Evolutionary conservation across 2,888 invertebrate genomes (phyloP), one percentile per base, ranked within the genome.

Genomic region (Pocota personata): DNA sequence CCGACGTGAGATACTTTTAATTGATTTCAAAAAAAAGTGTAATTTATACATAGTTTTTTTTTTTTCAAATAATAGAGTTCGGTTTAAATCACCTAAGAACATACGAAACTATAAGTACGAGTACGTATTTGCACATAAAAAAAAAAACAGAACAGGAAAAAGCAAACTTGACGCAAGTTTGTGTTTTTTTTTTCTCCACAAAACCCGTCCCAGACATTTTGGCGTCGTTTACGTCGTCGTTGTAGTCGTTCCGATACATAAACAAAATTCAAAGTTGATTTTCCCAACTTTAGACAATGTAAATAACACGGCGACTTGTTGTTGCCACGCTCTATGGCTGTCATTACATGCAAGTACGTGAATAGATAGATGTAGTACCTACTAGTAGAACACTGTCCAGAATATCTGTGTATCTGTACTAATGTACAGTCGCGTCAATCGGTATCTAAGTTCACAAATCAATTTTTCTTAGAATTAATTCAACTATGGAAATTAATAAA

Each of bases 121-220:
- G 24, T 64, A 30, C 30, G 37, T 76, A 48, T 50, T 37, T 27
- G 58, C 40, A 48, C 14, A 62, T 48, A 71, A 21, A 64, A 64
- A 40, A 55, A 37, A 67, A 60, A 27, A 19, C 72, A 48, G 27
- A 60, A 48, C 19, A 60, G 46, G 46, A 30, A 67, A 76, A 73
- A 48, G 57, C 78, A 66, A 35, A 77, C 55, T 82, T 64, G 50
- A 52, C 64, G 78, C 66, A 67, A 55, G 27, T 8, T 46, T 55
- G n/a, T 72, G 48, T 43, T 69, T 43, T 69, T 75, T 64, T 67
- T 55, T 64, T 52, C 62, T 64, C 37, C 30, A 86, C 76, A 72
- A 64, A 77, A 76, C 86, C 55, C 76, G 86, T 82, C 82, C 76
- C 77, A 86, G 86, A 86, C 86, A 86, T 77, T 86, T 86, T 77